These are phyloP conservation scores for Eumerus sabulonum DNA, from an alignment of 2,888 invertebrate species.

Conservation along the genomic window DNA sequence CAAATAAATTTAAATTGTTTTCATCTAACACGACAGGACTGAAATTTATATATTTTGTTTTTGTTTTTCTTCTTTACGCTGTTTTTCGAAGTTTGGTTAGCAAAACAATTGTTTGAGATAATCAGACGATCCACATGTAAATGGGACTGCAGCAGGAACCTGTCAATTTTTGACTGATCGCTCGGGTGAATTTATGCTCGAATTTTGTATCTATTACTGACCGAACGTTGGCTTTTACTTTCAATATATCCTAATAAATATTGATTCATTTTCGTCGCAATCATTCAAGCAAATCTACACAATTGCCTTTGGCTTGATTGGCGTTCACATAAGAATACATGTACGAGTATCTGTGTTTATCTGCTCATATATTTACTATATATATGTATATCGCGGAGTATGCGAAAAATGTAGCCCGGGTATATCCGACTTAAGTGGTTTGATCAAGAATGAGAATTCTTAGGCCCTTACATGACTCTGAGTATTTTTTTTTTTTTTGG, in stretches of 20 bases:
- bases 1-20: slow-evolving; percentile 23
- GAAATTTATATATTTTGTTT: too few species aligned
- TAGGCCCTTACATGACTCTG: neutral
- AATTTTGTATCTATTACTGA: slow-evolving; percentile 49
- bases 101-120: too few species aligned
- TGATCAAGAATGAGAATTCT: slow-evolving; percentile 30
- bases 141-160: slow-evolving; percentile 36
- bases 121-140: slow-evolving; percentile 10
- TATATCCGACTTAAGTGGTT: slow-evolving; percentile 20
- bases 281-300: slow-evolving; percentile 45
- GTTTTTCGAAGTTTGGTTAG: too few species aligned
- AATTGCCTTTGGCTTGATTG: slow-evolving; percentile 54
- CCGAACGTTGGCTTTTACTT: slow-evolving; percentile 36
- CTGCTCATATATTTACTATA: too few species aligned
- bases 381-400: slow-evolving; percentile 22
- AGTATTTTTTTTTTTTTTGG: too few species aligned
- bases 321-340: slow-evolving; percentile 8
- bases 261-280: slow-evolving; percentile 23
- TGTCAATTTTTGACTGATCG: slow-evolving; percentile 52
- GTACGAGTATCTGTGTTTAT: slow-evolving; percentile 24
- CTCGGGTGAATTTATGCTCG: slow-evolving; percentile 38
- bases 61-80: neutral
- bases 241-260: slow-evolving; percentile 33
- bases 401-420: neutral
- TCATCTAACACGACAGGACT: slow-evolving; percentile 23